Evolutionary conservation across 1,140 invertebrate species (phyloP), one percentile per base, ranked within the genome.

Genomic region (Drosophila bifasciata): DNA sequence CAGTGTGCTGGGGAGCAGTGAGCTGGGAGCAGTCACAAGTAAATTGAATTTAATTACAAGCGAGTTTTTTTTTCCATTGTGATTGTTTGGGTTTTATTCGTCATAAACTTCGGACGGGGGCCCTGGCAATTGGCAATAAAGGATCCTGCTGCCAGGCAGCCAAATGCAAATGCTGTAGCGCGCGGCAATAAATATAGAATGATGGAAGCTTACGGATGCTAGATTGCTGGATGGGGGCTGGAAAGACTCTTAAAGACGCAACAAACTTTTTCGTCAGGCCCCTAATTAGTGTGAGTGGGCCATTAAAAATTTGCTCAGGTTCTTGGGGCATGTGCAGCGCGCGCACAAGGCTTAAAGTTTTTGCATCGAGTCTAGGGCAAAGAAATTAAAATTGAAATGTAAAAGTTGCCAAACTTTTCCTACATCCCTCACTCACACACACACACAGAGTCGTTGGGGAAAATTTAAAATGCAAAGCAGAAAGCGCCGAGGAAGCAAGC

Each of bases 301-400:
- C 63, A 86, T 86, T 86, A 85, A 80, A 79, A 85, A 69, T 61
- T 61, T 79, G 50, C 77, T 70, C 56, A 73, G 59, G 78, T 67
- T 68, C 40, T 32, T 23, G 39, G 59, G 15, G 28, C 15, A 52
- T 39, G 9, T 40, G 23, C n/a, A 58, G 52, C 59, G 66, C n/a
- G n/a, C n/a, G n/a, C n/a, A n/a, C n/a, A 11, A 36, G 11, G 72
- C 81, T 85, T 80, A 86, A 85, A 86, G 72, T 77, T 76, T 69
- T 76, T 69, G 41, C 49, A 49, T 56, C 48, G 50, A 86, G 83
- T 79, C 49, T 76, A 53, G 72, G 62, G 43, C 73, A 85, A 74
- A 81, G 81, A 85, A 85, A 85, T 85, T 85, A 86, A 85, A 85
- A 85, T 85, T 81, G 73, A 85, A 85, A 85, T 81, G 83, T 78